These are phyloP conservation scores for Agriopis marginaria DNA, from an alignment of 2,888 invertebrate genomes.

Conservation along the genomic window DNA sequence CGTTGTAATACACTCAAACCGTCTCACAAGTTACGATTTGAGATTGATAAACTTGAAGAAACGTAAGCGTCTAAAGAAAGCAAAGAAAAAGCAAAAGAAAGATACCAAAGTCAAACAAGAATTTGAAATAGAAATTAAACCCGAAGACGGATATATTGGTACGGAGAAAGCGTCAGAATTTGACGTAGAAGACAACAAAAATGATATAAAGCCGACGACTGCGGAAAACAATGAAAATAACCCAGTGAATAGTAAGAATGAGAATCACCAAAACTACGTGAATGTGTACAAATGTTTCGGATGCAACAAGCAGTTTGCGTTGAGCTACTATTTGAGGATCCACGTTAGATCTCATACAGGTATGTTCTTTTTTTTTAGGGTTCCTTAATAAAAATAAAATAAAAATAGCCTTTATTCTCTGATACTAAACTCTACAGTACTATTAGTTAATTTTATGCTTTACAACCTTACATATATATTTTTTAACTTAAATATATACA, in stretches of 20 bases:
- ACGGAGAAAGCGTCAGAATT: constrained; percentile 62
- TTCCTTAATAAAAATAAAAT: too few species aligned
- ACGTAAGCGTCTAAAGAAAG: constrained; percentile 67
- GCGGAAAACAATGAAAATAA: constrained; percentile 35
- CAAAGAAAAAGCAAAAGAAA: constrained; percentile 66
- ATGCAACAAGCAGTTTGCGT: constrained; percentile 74
- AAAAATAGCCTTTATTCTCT: too few species aligned
- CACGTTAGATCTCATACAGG: constrained; percentile 81
- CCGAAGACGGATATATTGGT: constrained; percentile 79
- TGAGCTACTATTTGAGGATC: constrained; percentile 78
- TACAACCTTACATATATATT: too few species aligned
- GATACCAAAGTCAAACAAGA: constrained; percentile 52
- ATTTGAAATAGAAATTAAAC: constrained; percentile 70
- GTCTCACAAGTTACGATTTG: constrained; percentile 76
- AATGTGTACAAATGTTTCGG: constrained; percentile 80
- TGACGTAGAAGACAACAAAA: not conserved
- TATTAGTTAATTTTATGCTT: too few species aligned
- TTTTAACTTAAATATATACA: too few species aligned
- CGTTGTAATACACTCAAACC: constrained; percentile 70
- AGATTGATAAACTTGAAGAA: constrained; percentile 69
- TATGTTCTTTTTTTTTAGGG: constrained; percentile 40
- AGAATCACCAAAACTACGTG: constrained; percentile 45
- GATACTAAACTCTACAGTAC: too few species aligned
- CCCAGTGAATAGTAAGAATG: constrained; percentile 36
- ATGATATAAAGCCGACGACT: not conserved